Conservation (phyloP, 2,113 vertebrate genomes). For the Rhinolophus ferrumequinum region DNA sequence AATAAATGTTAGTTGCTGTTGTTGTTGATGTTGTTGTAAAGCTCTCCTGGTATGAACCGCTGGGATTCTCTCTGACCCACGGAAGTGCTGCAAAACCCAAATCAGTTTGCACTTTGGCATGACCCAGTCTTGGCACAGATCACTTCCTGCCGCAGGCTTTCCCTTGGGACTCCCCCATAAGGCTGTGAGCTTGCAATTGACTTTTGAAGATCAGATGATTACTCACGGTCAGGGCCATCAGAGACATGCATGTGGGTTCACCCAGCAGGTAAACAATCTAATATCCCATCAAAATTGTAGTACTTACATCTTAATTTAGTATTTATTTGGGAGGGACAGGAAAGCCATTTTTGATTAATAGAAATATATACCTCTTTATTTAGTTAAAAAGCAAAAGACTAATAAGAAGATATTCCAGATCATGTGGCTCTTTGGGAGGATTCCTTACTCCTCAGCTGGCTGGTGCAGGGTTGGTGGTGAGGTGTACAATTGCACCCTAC, state of each 20-base stretch:
- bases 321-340: not conserved
- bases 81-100: not conserved
- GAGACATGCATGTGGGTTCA: not conserved
- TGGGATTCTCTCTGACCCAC: not conserved
- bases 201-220: not conserved
- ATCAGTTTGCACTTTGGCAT: not conserved
- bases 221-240: not conserved
- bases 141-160: not conserved
- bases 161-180: not conserved
- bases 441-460: not conserved
- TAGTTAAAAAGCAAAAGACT: constrained; percentile 25
- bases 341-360: not conserved
- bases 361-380: not conserved
- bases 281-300: not conserved
- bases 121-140: not conserved
- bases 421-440: not conserved
- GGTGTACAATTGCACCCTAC: not conserved
- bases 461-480: not conserved
- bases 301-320: not conserved
- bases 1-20: too few species aligned
- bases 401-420: not conserved
- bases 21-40: not conserved
- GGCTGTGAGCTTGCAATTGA: not conserved
- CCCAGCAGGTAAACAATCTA: not conserved
- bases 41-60: not conserved